Base-by-base conservation (phyloP, 1,140 invertebrate species). In the Teleogryllus occipitalis region DNA sequence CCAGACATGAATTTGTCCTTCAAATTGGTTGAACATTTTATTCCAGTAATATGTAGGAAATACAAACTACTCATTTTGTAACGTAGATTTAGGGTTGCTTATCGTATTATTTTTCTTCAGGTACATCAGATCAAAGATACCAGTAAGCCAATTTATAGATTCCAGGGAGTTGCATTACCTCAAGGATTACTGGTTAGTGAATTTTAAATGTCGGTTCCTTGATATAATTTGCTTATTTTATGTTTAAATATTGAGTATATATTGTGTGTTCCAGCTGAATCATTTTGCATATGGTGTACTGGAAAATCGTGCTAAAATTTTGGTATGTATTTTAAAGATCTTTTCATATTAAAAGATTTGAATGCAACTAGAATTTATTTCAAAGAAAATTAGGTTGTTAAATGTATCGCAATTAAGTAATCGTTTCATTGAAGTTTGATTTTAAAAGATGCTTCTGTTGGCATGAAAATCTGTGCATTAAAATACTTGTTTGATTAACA, bases 81-180 rank as follows among this genome's bases (percentile, higher is more conserved):
- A 39, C 27, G 1, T 39, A 39, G 27, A 39, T 39, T 39, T 39
- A 39, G 27, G 5, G 27, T 39, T 54, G 15, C 0, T n/a, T 75
- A 12, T 21, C 18, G 21, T 75, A 77, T 77, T 81, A 39, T 80
- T 79, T 81, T 82, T 74, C 83, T 84, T 78, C 79, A 89, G 88
- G 83, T 95, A 18, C 93, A 96, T 83, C 89, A 91, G 84, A 84
- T 95, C 39, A 83, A 90, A 27, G 87, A 89, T 8, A 86, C 89
- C 39, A 87, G 89, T 79, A 89, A 90, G 7, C 84, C 86, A 18
- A 85, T 97, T n/a, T 94, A 95, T 83, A 88, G 97, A 83, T 93
- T 98, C 83, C 97, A 99, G 87, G 97, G 96, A 0, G 89, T 98
- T 0, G 93, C 95, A 0, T 83, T 98, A 78, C 97, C 97, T 0